These are phyloP conservation scores for Drosophila nikananu DNA, from an alignment of 1,140 invertebrate genomes.

Conservation along the genomic window DNA sequence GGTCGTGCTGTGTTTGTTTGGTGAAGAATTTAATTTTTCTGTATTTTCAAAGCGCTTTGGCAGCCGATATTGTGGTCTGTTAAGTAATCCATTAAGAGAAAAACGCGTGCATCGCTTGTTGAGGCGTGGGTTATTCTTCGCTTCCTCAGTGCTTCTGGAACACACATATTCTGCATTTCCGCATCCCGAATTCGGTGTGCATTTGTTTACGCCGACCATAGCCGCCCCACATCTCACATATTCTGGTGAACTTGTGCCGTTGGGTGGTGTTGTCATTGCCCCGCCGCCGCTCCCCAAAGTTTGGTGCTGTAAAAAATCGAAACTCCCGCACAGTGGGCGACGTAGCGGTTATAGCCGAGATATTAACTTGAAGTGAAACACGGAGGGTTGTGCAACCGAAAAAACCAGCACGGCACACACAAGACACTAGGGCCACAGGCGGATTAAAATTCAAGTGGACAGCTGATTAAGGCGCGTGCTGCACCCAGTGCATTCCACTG, in stretches of 20 bases:
- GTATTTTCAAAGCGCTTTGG: constrained; percentile 9
- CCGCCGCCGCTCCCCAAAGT: constrained; percentile 11
- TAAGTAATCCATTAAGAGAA: constrained; percentile 47
- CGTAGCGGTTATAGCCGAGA: constrained; percentile 16
- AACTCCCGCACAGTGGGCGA: constrained; percentile 58
- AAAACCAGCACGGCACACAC: constrained; percentile 13
- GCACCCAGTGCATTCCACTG: constrained; percentile 29
- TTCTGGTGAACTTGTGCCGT: constrained; percentile 59
- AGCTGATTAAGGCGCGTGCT: constrained; percentile 12
- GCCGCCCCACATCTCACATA: constrained; percentile 28
- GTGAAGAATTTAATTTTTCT: constrained; percentile 6
- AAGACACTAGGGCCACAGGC: constrained; percentile 3
- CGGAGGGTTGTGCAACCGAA: constrained; percentile 34
- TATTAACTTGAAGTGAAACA: constrained; percentile 22
- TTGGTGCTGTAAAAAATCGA: constrained; percentile 64
- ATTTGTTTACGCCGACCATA: constrained; percentile 62
- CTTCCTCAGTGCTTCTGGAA: not conserved
- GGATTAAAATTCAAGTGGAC: constrained; percentile 33
- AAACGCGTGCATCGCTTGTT: constrained; percentile 4
- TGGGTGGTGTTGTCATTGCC: constrained; percentile 53
- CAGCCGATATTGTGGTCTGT: constrained; percentile 7
- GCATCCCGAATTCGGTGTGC: constrained; percentile 9
- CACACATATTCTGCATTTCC: constrained; percentile 12
- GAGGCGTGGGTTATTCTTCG: not conserved
- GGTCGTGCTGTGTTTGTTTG: constrained; percentile 11